Evolutionary conservation across 2,797 vertebrate species (phyloP).

Genomic region (Lerista edwardsae): DNA sequence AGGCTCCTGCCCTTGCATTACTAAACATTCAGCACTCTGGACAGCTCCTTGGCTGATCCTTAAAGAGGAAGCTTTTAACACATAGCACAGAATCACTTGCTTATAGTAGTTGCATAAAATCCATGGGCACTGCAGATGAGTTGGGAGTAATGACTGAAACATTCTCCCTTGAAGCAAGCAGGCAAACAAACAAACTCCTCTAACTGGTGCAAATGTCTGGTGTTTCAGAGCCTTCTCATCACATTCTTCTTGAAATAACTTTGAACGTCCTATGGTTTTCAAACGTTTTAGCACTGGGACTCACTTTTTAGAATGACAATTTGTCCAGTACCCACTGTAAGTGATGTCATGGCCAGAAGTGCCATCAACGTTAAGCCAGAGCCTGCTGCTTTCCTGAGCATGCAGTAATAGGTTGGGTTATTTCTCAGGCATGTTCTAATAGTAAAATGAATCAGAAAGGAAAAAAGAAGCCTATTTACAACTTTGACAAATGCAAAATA

Average conservation of each 20-base stretch:
- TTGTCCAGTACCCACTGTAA: too few species aligned
- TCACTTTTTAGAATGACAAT: too few species aligned
- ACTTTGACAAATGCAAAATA: too few species aligned
- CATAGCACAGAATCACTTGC: background rate
- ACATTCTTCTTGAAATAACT: background rate
- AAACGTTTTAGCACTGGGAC: too few species aligned
- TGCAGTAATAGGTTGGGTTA: too few species aligned
- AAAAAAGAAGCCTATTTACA: too few species aligned
- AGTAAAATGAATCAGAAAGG: too few species aligned
- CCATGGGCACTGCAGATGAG: too few species aligned
- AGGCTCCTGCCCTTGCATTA: background rate
- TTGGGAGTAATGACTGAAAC: slow-evolving; percentile 6
- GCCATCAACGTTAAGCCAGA: too few species aligned
- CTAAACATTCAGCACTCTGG: background rate
- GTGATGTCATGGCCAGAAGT: too few species aligned
- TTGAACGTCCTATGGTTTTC: slow-evolving; percentile 1
- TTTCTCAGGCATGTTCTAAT: too few species aligned
- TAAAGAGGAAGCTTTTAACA: background rate
- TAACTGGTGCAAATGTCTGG: accelerated
- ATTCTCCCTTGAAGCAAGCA: background rate
- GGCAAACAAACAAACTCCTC: background rate
- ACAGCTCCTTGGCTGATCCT: background rate
- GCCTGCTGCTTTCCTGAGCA: too few species aligned
- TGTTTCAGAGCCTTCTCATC: slow-evolving; percentile 11
- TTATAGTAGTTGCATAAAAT: background rate